These are phyloP conservation scores for Thyatira batis DNA, from an alignment of 2,888 invertebrate species.

Conservation along the genomic window DNA sequence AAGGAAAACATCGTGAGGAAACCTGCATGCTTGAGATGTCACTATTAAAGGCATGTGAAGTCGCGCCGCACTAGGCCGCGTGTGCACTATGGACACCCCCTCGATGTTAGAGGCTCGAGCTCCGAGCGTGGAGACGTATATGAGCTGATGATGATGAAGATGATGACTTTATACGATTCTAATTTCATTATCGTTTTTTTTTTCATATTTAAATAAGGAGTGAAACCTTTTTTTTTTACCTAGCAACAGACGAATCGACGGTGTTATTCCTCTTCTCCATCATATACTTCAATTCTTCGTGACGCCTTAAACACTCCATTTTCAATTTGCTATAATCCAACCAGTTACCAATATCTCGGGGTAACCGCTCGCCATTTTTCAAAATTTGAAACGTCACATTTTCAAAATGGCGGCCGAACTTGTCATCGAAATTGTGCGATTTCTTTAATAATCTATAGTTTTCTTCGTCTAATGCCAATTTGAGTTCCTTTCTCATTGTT, in stretches of 20 bases:
- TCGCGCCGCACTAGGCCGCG: too few species aligned
- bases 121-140: too few species aligned
- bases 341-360: slow-evolving; percentile 78
- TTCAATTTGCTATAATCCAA: slow-evolving; percentile 83
- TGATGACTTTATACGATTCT: too few species aligned
- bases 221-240: slow-evolving; percentile 57
- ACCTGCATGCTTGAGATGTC: too few species aligned
- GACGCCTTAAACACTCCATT: slow-evolving; percentile 76
- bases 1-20: too few species aligned
- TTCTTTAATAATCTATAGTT: slow-evolving; percentile 54
- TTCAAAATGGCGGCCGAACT: slow-evolving; percentile 66
- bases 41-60: too few species aligned
- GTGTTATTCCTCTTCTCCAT: slow-evolving; percentile 61
- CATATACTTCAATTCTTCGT: slow-evolving; percentile 66
- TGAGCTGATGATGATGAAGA: too few species aligned
- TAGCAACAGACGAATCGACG: slow-evolving; percentile 52
- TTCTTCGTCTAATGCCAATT: slow-evolving; percentile 68
- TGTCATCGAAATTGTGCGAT: slow-evolving; percentile 42
- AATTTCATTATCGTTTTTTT: too few species aligned
- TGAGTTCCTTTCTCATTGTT: slow-evolving; percentile 82
- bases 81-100: too few species aligned
- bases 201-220: too few species aligned
- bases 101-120: too few species aligned
- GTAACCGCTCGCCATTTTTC: slow-evolving; percentile 70
- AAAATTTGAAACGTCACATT: slow-evolving; percentile 82